Base-by-base conservation (phyloP, 2,113 vertebrate genomes). In the Octodon degus region DNA sequence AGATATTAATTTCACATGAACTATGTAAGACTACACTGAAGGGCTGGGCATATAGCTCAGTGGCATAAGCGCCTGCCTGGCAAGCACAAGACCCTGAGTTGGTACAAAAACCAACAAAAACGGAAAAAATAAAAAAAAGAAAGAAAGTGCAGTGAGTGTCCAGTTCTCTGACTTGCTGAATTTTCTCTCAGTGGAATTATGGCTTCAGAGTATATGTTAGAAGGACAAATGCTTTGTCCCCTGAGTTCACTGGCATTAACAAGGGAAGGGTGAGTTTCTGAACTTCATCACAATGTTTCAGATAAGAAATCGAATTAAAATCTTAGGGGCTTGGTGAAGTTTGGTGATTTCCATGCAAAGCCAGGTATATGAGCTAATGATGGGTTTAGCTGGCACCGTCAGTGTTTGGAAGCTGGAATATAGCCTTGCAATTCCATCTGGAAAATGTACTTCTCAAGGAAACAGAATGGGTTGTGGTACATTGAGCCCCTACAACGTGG, bases 401-500 rank as follows among this genome's bases (percentile, higher is more conserved):
- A 40, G 63, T 62, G 32, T 86, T 93, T 72, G 65, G 84, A 87
- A 79, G 6, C 17, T 24, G 27, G 20, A 95, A 6, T 1, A 20
- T 81, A 94, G 82, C 37, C 53, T 79, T 93, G 72, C 93, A 91
- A 79, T 83, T 86, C 47, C 72, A 94, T 95, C 88, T 91, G 95
- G 77, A 96, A 97, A 94, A 74, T 93, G 43, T 63, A 30, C 67
- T 65, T 97, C 53, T 77, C 47, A 50, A 72, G 63, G 72, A 95
- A 92, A 60, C 4, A 92, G 72, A 85, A 68, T n/a, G 34, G 20
- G 30, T 91, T 86, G 63, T 40, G 40, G 67, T 60, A 4, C 34
- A 58, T 0, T 43, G 81, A 90, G 77, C 88, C 22, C 62, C 89
- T 86, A 63, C 93, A 82, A 79, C 7, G 43, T 70, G 86, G 91